phyloP scores from a whole-genome alignment of 2,888 invertebrate species.

The Gastrophysa polygoni region DNA sequence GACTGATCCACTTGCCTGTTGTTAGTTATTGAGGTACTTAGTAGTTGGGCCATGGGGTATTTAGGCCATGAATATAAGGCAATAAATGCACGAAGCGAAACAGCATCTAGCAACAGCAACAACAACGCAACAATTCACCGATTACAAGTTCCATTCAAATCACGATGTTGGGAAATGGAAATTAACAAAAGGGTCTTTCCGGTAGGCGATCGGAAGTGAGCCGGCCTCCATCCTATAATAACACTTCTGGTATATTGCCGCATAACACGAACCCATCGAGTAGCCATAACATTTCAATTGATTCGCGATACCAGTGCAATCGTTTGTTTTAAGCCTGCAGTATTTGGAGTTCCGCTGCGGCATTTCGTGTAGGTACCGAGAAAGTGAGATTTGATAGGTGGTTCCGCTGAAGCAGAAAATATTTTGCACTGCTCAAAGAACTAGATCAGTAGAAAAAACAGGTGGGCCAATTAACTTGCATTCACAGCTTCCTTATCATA shows the following conservation, averaged over 20 bases:
- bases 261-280: slow-evolving; percentile 49
- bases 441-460: too few relatives aligned
- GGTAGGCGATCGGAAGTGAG: slow-evolving; percentile 47
- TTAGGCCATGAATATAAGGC: too few relatives aligned
- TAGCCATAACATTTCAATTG: slow-evolving; percentile 29
- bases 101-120: slow-evolving; percentile 3
- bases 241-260: slow-evolving; percentile 45
- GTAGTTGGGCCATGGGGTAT: too few relatives aligned
- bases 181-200: slow-evolving; percentile 48
- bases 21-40: too few relatives aligned
- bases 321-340: neutral
- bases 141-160: slow-evolving; percentile 19
- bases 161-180: slow-evolving; percentile 18
- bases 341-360: neutral
- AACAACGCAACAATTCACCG: slow-evolving; percentile 7
- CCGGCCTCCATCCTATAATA: slow-evolving; percentile 40
- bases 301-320: slow-evolving; percentile 2
- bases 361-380: too few relatives aligned
- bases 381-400: too few relatives aligned
- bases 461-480: too few relatives aligned
- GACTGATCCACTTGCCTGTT: too few relatives aligned
- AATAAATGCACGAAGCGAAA: neutral
- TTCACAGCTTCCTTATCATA: too few relatives aligned
- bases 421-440: too few relatives aligned
- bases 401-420: too few relatives aligned